These are phyloP conservation scores for Drosophila kanapiae DNA, from an alignment of 1,140 invertebrate genomes.

Conservation along the genomic window DNA sequence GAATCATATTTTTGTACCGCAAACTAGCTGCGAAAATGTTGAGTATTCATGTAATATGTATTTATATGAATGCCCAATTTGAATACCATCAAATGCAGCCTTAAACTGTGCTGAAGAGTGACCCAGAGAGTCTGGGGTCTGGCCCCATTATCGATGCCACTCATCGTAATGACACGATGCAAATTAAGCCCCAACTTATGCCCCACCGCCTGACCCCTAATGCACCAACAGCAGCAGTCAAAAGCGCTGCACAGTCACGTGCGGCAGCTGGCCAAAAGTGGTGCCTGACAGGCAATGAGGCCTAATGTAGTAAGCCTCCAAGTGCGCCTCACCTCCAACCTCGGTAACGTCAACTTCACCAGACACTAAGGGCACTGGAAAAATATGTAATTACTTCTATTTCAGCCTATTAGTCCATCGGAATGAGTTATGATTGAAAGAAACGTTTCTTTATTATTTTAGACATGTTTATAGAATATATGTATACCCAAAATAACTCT, in stretches of 20 bases:
- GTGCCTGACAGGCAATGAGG: slow-evolving; percentile 60
- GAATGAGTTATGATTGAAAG: too few relatives aligned
- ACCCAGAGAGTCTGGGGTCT: slow-evolving; percentile 24
- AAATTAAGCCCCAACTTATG: slow-evolving; percentile 61
- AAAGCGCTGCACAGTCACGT: slow-evolving; percentile 69
- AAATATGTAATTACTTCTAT: too few relatives aligned
- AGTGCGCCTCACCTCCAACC: slow-evolving; percentile 7
- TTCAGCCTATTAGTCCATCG: too few relatives aligned
- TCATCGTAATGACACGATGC: slow-evolving; percentile 75
- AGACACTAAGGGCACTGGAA: slow-evolving; percentile 2
- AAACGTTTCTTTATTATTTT: too few relatives aligned
- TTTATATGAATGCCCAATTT: slow-evolving; percentile 39
- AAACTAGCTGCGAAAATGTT: background rate
- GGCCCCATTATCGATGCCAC: slow-evolving; percentile 71
- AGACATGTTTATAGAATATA: too few relatives aligned
- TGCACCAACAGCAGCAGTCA: slow-evolving; percentile 20
- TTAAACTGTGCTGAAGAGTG: slow-evolving; percentile 25
- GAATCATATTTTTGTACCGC: slow-evolving; percentile 26
- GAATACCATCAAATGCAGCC: slow-evolving; percentile 36
- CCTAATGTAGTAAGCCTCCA: slow-evolving; percentile 57
- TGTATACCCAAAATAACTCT: too few relatives aligned
- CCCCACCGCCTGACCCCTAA: slow-evolving; percentile 7
- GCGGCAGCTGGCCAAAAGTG: slow-evolving; percentile 62
- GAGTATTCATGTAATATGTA: slow-evolving; percentile 27
- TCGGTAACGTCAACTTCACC: background rate